A percentile compares a stretch with the other conserved stretches of the same genome.
These are phyloP conservation scores for Calliopsis andreniformis DNA, from an alignment of 1,140 invertebrate genomes.

Conservation along the genomic window DNA sequence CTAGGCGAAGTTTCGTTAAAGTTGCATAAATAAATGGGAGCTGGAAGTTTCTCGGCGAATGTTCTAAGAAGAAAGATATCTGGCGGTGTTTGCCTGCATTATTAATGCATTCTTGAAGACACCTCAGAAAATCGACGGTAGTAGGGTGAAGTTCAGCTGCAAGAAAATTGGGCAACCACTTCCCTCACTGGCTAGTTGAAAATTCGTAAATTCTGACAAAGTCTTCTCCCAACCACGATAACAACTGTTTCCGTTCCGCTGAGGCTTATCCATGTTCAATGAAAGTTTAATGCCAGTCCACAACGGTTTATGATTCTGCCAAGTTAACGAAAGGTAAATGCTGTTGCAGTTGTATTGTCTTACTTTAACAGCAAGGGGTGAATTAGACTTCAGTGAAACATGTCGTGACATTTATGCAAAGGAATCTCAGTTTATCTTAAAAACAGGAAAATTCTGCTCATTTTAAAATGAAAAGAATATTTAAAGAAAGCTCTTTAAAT, in stretches of 20 bases:
- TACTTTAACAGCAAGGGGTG: no score
- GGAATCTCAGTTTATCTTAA: no score
- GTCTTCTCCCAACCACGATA: not conserved
- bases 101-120: conserved; percentile 22
- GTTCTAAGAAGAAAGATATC: conserved; percentile 2
- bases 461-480: no score
- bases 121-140: conserved; percentile 27
- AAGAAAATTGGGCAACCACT: not conserved
- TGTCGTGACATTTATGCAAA: no score
- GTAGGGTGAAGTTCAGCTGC: not conserved
- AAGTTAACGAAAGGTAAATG: not conserved
- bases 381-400: no score
- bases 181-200: conserved; percentile 15
- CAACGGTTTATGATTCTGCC: not conserved
- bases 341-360: not conserved
- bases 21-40: conserved; percentile 11
- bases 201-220: conserved; percentile 28
- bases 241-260: conserved; percentile 8
- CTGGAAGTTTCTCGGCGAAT: not conserved
- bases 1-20: conserved; percentile 5
- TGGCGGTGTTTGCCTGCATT: not conserved
- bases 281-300: conserved; percentile 7
- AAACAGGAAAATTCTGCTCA: no score
- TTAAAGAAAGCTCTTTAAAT: no score
- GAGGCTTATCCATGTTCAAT: not conserved